A percentile compares a stretch with the other conserved stretches of the same genome.
phyloP scores from a whole-genome alignment of 2,113 vertebrate species.

The Cyprinus carpio region DNA sequence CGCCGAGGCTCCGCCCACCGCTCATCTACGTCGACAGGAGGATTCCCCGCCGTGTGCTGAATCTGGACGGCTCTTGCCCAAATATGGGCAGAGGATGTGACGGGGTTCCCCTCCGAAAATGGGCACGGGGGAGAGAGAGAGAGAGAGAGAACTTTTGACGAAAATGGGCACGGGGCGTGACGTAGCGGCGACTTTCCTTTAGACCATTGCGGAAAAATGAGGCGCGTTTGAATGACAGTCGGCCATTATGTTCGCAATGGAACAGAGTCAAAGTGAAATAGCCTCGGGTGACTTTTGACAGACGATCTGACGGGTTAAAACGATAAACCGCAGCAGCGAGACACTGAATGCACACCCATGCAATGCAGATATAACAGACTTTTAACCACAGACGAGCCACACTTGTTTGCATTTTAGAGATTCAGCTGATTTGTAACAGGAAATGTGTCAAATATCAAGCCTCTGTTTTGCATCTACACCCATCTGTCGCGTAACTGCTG shows the following conservation, averaged over 20 bases:
- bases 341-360: background rate
- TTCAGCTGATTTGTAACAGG: background rate
- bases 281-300: background rate
- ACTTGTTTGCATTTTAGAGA: background rate
- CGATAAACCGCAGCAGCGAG: background rate
- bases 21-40: conserved; percentile 53
- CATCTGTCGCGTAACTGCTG: background rate
- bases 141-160: too few relatives aligned
- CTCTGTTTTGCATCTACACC: background rate
- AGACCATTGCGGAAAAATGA: conserved; percentile 53
- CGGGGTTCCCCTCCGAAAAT: conserved; percentile 63
- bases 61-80: conserved; percentile 52
- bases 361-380: background rate
- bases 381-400: background rate
- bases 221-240: conserved; percentile 38
- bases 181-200: conserved; percentile 56
- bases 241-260: conserved; percentile 18
- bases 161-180: conserved; percentile 61
- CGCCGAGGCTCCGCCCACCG: conserved; percentile 43
- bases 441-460: background rate
- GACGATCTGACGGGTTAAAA: background rate
- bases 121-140: conserved; percentile 57
- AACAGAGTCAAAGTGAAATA: background rate
- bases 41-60: conserved; percentile 58
- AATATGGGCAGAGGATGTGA: conserved; percentile 61